phyloP scores from a whole-genome alignment of 2,113 vertebrate genomes.

The Pan troglodytes region DNA sequence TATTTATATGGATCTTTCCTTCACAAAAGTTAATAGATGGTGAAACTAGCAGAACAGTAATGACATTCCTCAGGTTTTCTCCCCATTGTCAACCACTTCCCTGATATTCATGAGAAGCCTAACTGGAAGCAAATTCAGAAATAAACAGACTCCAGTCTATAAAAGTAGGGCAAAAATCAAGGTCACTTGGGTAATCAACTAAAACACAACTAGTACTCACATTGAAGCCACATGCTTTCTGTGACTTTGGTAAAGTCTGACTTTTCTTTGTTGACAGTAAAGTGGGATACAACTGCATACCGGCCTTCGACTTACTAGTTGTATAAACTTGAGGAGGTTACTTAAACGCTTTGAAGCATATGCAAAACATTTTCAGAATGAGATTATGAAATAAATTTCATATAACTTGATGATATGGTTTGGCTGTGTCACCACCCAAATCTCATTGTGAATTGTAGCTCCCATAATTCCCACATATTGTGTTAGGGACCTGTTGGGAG shows the following conservation, averaged over 20 bases:
- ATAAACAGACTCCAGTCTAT: neutral
- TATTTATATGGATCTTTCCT: constrained; percentile 68
- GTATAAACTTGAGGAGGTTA: neutral
- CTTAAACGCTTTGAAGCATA: neutral
- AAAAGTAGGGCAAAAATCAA: neutral
- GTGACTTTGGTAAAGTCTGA: neutral
- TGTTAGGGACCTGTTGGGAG: too few species aligned
- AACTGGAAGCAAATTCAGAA: neutral
- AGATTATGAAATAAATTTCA: neutral
- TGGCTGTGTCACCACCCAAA: too few species aligned
- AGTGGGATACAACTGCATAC: neutral
- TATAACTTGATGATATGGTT: too few species aligned
- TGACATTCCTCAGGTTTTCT: neutral
- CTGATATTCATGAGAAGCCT: neutral
- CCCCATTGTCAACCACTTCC: neutral
- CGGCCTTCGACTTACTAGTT: neutral
- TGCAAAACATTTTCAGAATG: neutral
- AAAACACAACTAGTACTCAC: neutral
- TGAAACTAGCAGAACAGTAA: neutral
- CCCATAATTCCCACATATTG: too few species aligned
- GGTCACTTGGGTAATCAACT: neutral
- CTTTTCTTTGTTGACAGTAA: neutral
- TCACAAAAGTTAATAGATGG: constrained; percentile 61
- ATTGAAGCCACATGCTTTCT: neutral
- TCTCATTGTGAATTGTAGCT: too few species aligned